phyloP scores from a whole-genome alignment of 2,113 vertebrate genomes.

The Chaetura pelagica region DNA sequence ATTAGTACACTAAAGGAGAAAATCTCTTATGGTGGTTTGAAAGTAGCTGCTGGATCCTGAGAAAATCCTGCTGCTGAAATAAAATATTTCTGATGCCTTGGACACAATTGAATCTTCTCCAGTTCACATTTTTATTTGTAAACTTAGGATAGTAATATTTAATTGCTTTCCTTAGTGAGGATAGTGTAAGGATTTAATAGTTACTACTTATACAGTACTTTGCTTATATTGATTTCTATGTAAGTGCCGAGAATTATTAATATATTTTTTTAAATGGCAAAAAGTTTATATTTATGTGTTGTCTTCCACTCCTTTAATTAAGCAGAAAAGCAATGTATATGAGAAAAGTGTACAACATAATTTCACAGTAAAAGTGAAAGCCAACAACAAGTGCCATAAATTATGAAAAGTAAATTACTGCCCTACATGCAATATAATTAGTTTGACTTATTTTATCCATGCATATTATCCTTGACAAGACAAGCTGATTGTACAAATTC shows the following conservation, averaged over 20 bases:
- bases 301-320: neutral
- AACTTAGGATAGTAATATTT: neutral
- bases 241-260: neutral
- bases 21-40: neutral
- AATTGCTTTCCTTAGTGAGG: neutral
- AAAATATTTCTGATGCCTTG: neutral
- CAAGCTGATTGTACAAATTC: neutral
- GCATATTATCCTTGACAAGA: neutral
- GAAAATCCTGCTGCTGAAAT: neutral
- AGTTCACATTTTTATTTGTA: neutral
- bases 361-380: neutral
- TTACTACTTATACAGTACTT: neutral
- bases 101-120: neutral
- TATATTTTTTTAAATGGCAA: neutral
- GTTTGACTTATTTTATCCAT: conserved; percentile 1
- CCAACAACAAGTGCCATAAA: neutral
- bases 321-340: neutral
- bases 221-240: neutral
- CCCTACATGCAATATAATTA: neutral
- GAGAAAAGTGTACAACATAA: neutral
- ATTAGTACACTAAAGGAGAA: neutral
- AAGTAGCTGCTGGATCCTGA: neutral
- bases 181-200: neutral
- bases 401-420: neutral
- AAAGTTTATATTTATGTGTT: neutral